Base-by-base conservation (phyloP, 1,140 invertebrate genomes). In the Cylas formicarius region DNA sequence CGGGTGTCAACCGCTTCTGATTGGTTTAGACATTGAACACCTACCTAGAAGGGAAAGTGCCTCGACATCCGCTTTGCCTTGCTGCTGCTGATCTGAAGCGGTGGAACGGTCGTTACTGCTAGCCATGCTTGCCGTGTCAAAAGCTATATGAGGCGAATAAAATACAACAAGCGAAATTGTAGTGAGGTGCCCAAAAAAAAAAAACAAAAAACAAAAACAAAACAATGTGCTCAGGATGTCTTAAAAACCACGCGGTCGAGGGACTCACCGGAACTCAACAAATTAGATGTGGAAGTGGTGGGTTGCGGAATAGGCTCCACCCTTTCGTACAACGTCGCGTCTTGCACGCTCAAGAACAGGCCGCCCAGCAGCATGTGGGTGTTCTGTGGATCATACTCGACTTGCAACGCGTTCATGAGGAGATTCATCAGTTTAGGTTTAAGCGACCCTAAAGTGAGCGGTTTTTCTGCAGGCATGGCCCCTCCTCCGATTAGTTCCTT, bases 291-390 rank as follows among this genome's bases (percentile, higher is more conserved):
- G 8, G 81, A 66, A 20, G 73, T 68, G 26, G 69, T 62, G 13
- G 71, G 70, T 56, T 77, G 73, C 9, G 72, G 69, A 7, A 77
- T 67, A 56, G 77, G 76, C 26, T 88, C 82, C 4, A 75, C 72
- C 59, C 81, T 80, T 66, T 90, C 87, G 55, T 75, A 80, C 26
- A 77, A 71, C 1, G 85, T 82, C n/a, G 86, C 77, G 63, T 90
- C 87, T 67, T 88, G 82, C 3, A 91, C 83, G 48, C 81, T 78
- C 21, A 89, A 65, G 52, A 90, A 71, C 27, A 92, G 67, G 20
- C 86, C 86, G 21, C 81, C 87, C 24, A 94, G 68, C 14, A 93
- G 68, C 82, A 94, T 89, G 56, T 95, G 90, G 4, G 88, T 87
- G 65, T 95, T 95, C 42, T 79, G 74, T 2, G 87, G 76, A 71